Evolutionary conservation across 2,113 vertebrate species (phyloP).

Genomic region (cattle (Bos taurus)): DNA sequence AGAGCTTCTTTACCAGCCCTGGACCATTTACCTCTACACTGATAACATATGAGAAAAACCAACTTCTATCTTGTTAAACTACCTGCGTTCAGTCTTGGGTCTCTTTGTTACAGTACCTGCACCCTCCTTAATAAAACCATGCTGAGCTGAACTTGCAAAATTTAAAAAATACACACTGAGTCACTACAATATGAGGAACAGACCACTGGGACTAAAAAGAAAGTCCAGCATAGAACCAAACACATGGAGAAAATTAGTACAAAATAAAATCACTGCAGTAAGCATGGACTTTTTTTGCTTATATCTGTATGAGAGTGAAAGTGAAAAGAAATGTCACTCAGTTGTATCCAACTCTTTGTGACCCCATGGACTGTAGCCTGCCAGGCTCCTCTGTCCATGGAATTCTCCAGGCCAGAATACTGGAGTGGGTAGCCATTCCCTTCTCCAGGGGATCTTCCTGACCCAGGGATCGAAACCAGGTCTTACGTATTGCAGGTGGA

Average conservation of each 20-base stretch:
- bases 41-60: not conserved
- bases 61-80: not conserved
- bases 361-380: not conserved
- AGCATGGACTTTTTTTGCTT: not conserved
- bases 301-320: not conserved
- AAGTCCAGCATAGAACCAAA: not conserved
- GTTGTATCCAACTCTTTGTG: not conserved
- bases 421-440: not conserved
- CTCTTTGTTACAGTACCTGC: not conserved
- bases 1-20: not conserved
- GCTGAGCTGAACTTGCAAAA: not conserved
- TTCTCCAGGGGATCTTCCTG: not conserved
- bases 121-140: not conserved
- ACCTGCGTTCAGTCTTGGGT: not conserved
- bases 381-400: not conserved
- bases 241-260: not conserved
- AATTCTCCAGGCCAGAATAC: not conserved
- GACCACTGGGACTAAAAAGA: not conserved
- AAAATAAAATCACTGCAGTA: not conserved
- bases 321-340: not conserved
- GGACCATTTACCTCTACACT: not conserved
- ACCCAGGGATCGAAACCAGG: not conserved
- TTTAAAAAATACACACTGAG: not conserved
- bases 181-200: not conserved
- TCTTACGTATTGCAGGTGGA: not conserved